Base-by-base conservation (phyloP, 2,113 vertebrate species). In the Athene cunicularia region DNA sequence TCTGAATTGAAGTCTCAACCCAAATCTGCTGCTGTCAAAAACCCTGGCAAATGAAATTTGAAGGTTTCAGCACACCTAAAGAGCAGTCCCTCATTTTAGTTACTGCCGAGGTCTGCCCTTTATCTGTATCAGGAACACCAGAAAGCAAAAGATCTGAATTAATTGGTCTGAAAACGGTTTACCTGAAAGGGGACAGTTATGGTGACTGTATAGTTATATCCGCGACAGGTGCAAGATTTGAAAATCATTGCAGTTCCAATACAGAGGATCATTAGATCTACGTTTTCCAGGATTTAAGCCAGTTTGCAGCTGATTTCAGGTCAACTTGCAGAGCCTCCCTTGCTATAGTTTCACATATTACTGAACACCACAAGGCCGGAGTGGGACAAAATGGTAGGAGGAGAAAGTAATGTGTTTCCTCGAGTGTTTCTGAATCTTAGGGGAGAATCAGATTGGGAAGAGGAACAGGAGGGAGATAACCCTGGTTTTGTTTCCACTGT, bases 151-250 rank as follows among this genome's bases (percentile, higher is more conserved):
- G 11, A 43, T 35, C 26, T 8, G 5, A 58, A 8, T 79, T 67
- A 59, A 63, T 22, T 35, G 23, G 22, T 74, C 18, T 2, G 4
- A 20, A 30, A 67, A 66, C 82, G 2, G 18, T 55, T 88, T 70
- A 52, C 33, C 45, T 45, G 16, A 32, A 68, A 92, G 32, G 27
- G n/a, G 83, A n/a, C 1, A 1, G 17, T 66, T 77, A 43, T 6
- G 26, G 33, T 3, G 7, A 11, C 45, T 27, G 8, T 49, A 9
- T 14, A 59, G 43, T 2, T 14, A 39, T 41, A 79, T 4, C 11
- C 7, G 9, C 0, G 0, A 7, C 1, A 2, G n/a, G 27, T 43
- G 9, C 32, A 66, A 58, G 30, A 50, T 24, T 21, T 86, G 59
- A 80, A 75, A 86, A 50, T 30, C 26, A 27, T 5, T 23, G 28